Evolutionary conservation across 2,113 vertebrate species (phyloP).

Genomic region (Colaptes auratus): DNA sequence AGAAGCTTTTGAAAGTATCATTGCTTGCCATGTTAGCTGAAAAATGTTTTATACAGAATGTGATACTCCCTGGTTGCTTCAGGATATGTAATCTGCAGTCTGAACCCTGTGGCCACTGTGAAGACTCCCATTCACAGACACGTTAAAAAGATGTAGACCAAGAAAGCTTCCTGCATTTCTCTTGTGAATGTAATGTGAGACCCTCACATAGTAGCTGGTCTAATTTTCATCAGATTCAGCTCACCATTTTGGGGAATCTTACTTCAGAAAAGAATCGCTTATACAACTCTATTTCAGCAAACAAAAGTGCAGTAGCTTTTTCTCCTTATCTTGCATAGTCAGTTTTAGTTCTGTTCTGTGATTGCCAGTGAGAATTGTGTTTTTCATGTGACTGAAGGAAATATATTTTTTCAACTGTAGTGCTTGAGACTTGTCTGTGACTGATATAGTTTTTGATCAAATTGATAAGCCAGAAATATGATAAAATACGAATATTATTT

Average conservation of each 20-base stretch:
- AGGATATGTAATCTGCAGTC: slow-evolving; percentile 26
- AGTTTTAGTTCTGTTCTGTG: background rate
- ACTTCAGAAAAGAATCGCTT: background rate
- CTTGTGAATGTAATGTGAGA: background rate
- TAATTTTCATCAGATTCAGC: slow-evolving; percentile 25
- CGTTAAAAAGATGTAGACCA: slow-evolving; percentile 1
- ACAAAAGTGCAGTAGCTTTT: background rate
- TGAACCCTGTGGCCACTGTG: slow-evolving; percentile 31
- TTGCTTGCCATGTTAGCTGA: slow-evolving; percentile 21
- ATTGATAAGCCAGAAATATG: too few species aligned
- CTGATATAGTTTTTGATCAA: too few species aligned
- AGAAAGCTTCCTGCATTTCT: slow-evolving; percentile 7
- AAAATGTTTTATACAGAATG: slow-evolving; percentile 47
- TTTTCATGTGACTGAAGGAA: background rate
- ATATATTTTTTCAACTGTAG: background rate
- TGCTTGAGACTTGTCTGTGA: background rate
- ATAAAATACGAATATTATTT: too few species aligned
- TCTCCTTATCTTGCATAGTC: background rate
- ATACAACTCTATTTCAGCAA: background rate
- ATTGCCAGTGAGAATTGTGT: background rate
- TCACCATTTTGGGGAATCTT: background rate
- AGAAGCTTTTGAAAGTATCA: slow-evolving; percentile 22
- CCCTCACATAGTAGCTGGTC: slow-evolving; percentile 41
- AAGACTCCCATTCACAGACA: slow-evolving; percentile 40
- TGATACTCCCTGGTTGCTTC: slow-evolving; percentile 41